Conservation (phyloP, 2,113 vertebrate genomes). For the Peromyscus leucopus region DNA sequence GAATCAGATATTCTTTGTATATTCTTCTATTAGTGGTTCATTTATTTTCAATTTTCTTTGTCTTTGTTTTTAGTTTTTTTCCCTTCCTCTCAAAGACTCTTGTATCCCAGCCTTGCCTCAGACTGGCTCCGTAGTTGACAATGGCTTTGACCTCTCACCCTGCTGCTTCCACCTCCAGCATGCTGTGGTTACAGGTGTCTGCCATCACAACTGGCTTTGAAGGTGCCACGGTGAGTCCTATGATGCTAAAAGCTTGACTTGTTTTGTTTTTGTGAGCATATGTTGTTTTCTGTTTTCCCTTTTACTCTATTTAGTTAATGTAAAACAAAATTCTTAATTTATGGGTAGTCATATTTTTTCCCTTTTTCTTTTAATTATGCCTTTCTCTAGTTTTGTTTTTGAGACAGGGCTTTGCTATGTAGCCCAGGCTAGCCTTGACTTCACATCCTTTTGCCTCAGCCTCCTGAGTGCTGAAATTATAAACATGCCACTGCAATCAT, state of each 20-base stretch:
- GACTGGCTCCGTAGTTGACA: neutral
- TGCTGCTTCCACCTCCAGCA: neutral
- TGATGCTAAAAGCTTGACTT: neutral
- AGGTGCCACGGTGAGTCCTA: neutral
- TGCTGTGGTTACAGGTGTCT: neutral
- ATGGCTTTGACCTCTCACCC: neutral
- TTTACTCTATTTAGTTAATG: neutral
- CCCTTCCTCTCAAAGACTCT: too few relatives aligned
- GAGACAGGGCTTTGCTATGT: neutral
- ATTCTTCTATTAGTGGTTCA: neutral
- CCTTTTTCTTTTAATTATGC: constrained; percentile 17
- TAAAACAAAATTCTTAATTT: constrained; percentile 21
- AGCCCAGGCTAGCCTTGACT: neutral
- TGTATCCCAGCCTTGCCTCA: neutral
- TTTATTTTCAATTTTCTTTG: neutral
- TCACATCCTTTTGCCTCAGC: neutral
- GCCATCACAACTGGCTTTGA: neutral
- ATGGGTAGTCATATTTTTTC: neutral
- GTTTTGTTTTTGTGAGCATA: neutral
- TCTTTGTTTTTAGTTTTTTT: neutral
- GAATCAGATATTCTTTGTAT: neutral
- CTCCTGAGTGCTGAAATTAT: neutral
- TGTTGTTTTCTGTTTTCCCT: neutral
- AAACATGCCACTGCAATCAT: neutral
- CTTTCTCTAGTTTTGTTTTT: neutral